Percentiles rank a stretch among this genome's conserved stretches.
These are phyloP conservation scores for Seriola dumerili DNA, from an alignment of 2,113 vertebrate species.

Conservation along the genomic window DNA sequence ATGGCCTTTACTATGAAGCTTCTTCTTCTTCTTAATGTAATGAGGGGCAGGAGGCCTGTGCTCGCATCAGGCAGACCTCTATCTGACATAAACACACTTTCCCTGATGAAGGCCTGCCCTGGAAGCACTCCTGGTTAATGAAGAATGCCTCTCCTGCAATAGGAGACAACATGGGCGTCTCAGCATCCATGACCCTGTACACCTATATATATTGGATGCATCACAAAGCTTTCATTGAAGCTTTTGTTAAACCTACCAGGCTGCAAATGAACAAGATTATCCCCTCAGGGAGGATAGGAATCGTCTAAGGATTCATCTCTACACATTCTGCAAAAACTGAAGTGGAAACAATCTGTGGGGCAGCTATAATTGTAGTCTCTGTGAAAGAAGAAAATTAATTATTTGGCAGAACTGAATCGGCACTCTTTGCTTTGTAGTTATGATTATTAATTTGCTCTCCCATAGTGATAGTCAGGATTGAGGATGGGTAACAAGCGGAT, in stretches of 20 bases:
- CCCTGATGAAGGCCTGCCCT: slow-evolving; percentile 76
- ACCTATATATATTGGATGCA: slow-evolving; percentile 24
- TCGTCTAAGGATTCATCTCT: slow-evolving; percentile 40
- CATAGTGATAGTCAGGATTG: slow-evolving; percentile 46
- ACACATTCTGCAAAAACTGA: slow-evolving; percentile 40
- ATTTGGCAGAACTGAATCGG: slow-evolving; percentile 62
- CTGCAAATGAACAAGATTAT: slow-evolving; percentile 37
- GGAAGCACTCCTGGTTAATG: slow-evolving; percentile 79
- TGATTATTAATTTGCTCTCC: slow-evolving; percentile 73
- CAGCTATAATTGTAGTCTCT: slow-evolving; percentile 63
- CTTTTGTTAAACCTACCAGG: slow-evolving; percentile 39
- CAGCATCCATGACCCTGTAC: slow-evolving; percentile 36
- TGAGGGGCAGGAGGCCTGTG: slow-evolving; percentile 70
- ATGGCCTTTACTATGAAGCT: slow-evolving; percentile 47
- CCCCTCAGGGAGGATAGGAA: background rate
- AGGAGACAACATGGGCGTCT: slow-evolving; percentile 52
- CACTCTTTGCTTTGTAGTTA: slow-evolving; percentile 67
- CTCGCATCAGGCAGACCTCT: slow-evolving; percentile 60
- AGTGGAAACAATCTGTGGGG: slow-evolving; percentile 50
- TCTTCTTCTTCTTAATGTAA: slow-evolving; percentile 78
- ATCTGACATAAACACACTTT: slow-evolving; percentile 81
- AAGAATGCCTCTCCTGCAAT: slow-evolving; percentile 72
- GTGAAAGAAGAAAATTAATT: slow-evolving; percentile 69
- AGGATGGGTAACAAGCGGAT: slow-evolving; percentile 56
- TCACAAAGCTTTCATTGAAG: slow-evolving; percentile 14